These are phyloP conservation scores for Scartelaos histophorus DNA, from an alignment of 2,113 vertebrate species.

Conservation along the genomic window DNA sequence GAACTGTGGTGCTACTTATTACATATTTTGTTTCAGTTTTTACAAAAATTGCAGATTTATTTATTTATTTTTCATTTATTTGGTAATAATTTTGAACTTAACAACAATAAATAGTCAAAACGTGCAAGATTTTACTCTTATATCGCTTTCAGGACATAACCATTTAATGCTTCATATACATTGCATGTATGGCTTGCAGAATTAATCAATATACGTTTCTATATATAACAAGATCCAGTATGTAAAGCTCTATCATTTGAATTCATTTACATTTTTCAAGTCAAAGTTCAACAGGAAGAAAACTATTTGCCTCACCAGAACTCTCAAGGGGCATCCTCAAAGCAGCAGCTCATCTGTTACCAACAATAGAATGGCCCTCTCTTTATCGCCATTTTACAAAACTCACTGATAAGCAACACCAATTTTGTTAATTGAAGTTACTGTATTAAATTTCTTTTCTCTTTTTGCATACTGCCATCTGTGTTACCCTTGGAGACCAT, in stretches of 20 bases:
- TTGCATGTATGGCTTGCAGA: background rate
- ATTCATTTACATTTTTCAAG: slow-evolving; percentile 14
- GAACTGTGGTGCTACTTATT: no score
- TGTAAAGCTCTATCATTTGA: background rate
- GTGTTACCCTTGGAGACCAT: slow-evolving; percentile 67
- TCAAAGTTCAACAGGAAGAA: slow-evolving; percentile 17
- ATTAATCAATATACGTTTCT: background rate
- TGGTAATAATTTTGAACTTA: background rate
- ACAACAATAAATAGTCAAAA: background rate
- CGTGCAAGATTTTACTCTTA: background rate
- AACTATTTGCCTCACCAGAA: slow-evolving; percentile 14
- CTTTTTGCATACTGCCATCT: slow-evolving; percentile 55
- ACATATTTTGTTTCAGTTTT: no score
- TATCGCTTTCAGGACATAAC: background rate
- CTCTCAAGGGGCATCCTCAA: slow-evolving; percentile 13
- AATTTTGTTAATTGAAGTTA: slow-evolving; percentile 65
- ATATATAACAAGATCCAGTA: background rate
- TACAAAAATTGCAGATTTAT: no score
- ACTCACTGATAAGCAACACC: slow-evolving; percentile 64
- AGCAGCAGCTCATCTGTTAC: slow-evolving; percentile 30
- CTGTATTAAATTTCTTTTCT: slow-evolving; percentile 23
- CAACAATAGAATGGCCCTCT: slow-evolving; percentile 47
- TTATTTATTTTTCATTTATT: background rate
- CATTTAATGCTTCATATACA: background rate
- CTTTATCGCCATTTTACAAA: slow-evolving; percentile 55